phyloP scores from a whole-genome alignment of 2,888 invertebrate species.

The Didymodactylos carnosus region DNA sequence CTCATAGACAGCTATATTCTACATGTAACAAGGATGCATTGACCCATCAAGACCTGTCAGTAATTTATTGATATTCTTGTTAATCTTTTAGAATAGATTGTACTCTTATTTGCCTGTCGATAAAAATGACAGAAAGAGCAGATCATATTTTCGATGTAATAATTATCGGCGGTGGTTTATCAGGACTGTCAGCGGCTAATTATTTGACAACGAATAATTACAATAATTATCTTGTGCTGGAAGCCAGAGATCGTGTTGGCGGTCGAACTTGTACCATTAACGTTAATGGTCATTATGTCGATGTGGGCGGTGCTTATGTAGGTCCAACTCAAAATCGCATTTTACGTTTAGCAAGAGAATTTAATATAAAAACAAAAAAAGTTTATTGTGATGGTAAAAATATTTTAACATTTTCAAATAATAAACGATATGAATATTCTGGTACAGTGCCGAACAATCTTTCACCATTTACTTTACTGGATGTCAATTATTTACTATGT shows the following conservation, averaged over 20 bases:
- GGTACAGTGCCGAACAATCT: conserved; percentile 24
- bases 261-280: conserved; percentile 26
- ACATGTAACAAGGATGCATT: too few relatives aligned
- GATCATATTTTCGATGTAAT: conserved; percentile 23
- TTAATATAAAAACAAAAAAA: conserved; percentile 22
- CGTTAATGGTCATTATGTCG: conserved; percentile 22
- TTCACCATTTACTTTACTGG: conserved; percentile 23
- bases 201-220: conserved; percentile 23
- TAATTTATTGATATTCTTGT: too few relatives aligned
- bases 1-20: too few relatives aligned
- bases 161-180: conserved; percentile 29
- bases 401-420: conserved; percentile 23
- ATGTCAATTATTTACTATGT: conserved; percentile 22
- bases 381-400: conserved; percentile 26
- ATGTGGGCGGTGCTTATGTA: conserved; percentile 32
- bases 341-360: conserved; percentile 24
- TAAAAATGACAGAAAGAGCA: too few relatives aligned
- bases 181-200: conserved; percentile 32
- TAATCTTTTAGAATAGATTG: too few relatives aligned
- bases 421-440: conserved; percentile 22
- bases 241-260: conserved; percentile 33
- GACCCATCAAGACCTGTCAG: too few relatives aligned
- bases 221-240: conserved; percentile 28
- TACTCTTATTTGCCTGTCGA: too few relatives aligned
- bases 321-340: conserved; percentile 28